Conservation (phyloP, 2,797 vertebrate genomes). For the Astyanax mexicanus region DNA sequence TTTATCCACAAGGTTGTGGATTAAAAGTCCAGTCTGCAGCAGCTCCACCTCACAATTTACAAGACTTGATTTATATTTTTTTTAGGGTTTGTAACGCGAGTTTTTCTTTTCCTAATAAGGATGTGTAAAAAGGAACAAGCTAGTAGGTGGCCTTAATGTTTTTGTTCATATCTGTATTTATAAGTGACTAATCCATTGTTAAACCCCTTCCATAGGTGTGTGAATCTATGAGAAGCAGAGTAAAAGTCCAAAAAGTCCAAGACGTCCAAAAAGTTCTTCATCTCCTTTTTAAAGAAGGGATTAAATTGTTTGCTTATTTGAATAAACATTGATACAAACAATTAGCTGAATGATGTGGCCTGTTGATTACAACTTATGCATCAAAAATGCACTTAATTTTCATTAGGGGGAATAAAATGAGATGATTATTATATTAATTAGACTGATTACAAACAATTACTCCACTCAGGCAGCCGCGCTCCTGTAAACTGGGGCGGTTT, state of each 20-base stretch:
- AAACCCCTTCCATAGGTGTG: too few relatives aligned
- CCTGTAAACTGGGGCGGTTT: constrained; percentile 74
- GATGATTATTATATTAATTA: constrained; percentile 81
- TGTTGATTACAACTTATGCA: constrained; percentile 78
- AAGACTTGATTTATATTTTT: too few relatives aligned
- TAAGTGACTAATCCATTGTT: too few relatives aligned
- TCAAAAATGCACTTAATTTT: constrained; percentile 83
- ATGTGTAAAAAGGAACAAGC: too few relatives aligned
- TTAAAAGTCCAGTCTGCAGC: too few relatives aligned
- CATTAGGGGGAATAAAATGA: constrained; percentile 82
- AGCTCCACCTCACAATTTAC: too few relatives aligned
- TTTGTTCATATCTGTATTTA: too few relatives aligned
- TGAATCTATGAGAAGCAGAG: too few relatives aligned
- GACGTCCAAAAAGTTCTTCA: constrained; percentile 57
- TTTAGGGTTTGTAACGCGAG: too few relatives aligned
- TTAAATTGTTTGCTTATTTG: constrained; percentile 76
- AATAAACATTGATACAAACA: constrained; percentile 81
- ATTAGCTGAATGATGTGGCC: constrained; percentile 79
- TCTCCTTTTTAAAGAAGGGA: constrained; percentile 66
- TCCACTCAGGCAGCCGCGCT: constrained; percentile 70
- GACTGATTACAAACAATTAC: constrained; percentile 80
- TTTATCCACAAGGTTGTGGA: too few relatives aligned
- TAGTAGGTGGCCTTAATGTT: too few relatives aligned
- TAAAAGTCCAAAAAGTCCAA: background rate
- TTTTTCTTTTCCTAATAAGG: too few relatives aligned